Evolutionary conservation across 2,888 invertebrate species (phyloP).

Genomic region (Orchesellides sinensis): DNA sequence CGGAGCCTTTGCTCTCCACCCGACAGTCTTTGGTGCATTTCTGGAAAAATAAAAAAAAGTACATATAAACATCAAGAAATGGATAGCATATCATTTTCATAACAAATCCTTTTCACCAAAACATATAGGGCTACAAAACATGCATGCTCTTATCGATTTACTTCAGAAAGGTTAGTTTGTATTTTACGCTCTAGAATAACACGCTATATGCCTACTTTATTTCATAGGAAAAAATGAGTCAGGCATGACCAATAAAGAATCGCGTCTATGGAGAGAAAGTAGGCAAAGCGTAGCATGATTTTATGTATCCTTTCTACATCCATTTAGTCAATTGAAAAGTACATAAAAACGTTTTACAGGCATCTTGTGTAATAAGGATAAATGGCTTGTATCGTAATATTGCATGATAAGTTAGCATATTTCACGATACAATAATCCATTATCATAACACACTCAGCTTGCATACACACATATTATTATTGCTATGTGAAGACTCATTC

Average conservation of each 20-base stretch:
- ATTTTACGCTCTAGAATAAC: neutral
- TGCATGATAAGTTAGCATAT: conserved; percentile 36
- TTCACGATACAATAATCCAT: conserved; percentile 8
- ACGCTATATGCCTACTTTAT: neutral
- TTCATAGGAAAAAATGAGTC: neutral
- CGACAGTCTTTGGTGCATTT: conserved; percentile 74
- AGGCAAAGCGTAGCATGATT: neutral
- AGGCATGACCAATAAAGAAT: neutral
- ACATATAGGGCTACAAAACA: neutral
- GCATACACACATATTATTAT: neutral
- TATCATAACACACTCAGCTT: conserved; percentile 16
- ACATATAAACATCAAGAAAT: neutral
- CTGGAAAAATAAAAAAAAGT: conserved; percentile 39
- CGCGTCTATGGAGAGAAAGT: neutral
- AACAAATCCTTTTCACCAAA: neutral
- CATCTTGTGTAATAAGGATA: neutral
- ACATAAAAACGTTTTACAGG: conserved; percentile 24
- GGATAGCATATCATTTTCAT: neutral
- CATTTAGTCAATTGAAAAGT: neutral
- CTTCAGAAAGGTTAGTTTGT: neutral
- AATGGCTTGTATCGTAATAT: conserved; percentile 31
- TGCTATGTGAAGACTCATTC: neutral
- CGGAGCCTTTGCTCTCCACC: conserved; percentile 70
- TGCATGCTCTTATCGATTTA: conserved; percentile 9
- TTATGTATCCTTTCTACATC: neutral